These are phyloP conservation scores for Candidula unifasciata DNA, from an alignment of 2,888 invertebrate genomes.

Conservation along the genomic window DNA sequence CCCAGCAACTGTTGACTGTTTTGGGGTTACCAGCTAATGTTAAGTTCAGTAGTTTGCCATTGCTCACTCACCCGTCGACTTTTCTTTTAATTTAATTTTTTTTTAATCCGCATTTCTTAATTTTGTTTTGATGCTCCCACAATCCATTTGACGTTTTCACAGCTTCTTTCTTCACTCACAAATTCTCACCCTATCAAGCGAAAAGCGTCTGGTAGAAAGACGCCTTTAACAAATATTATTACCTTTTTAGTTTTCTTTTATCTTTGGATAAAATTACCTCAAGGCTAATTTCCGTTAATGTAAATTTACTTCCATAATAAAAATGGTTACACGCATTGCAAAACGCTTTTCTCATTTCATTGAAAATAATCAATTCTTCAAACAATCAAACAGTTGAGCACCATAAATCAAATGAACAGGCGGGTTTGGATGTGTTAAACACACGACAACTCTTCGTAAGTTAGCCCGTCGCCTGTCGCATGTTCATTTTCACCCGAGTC, in stretches of 20 bases:
- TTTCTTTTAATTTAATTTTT: no score
- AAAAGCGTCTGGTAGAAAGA: no score
- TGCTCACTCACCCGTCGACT: no score
- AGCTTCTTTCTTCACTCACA: no score
- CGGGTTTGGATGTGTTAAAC: not conserved
- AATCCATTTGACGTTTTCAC: no score
- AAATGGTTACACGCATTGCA: not conserved
- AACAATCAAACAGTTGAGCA: conserved; percentile 22
- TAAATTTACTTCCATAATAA: not conserved
- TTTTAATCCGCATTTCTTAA: no score
- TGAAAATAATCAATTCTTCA: conserved; percentile 2
- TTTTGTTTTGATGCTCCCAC: no score
- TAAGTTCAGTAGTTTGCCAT: no score
- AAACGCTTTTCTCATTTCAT: not conserved
- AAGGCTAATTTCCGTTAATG: not conserved
- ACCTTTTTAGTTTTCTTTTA: not conserved
- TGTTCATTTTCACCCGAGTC: conserved; percentile 28
- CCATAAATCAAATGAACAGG: conserved; percentile 16
- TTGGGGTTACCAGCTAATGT: no score
- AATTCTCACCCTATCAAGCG: no score
- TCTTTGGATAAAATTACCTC: not conserved
- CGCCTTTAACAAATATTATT: not conserved
- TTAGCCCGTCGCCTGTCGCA: conserved; percentile 14
- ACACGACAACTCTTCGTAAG: conserved; percentile 19
- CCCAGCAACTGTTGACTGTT: no score